Percentiles rank a stretch among this genome's conserved stretches.
Conservation (phyloP, 2,797 vertebrate genomes). For the Harpagifer antarcticus region DNA sequence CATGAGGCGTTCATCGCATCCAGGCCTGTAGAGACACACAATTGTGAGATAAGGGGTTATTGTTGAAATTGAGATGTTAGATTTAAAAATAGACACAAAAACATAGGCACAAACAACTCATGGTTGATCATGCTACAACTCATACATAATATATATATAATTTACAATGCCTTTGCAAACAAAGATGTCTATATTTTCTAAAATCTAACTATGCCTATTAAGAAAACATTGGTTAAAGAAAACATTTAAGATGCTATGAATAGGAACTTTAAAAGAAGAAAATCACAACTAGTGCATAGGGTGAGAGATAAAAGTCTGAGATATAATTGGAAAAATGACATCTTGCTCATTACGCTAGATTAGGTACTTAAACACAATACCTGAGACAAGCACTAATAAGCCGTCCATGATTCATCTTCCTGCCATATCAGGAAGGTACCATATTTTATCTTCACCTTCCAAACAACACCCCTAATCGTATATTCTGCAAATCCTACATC, state of each 20-base stretch:
- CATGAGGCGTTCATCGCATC: slow-evolving; percentile 99
- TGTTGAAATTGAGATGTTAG: slow-evolving; percentile 28
- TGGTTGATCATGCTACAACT: slow-evolving; percentile 15
- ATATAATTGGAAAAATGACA: slow-evolving; percentile 86
- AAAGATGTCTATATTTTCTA: slow-evolving; percentile 22
- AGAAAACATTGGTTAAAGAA: slow-evolving; percentile 48
- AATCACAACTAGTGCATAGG: slow-evolving; percentile 68
- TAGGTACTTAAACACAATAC: slow-evolving; percentile 89
- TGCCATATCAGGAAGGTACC: slow-evolving; percentile 86
- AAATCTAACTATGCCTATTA: slow-evolving; percentile 40
- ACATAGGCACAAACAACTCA: slow-evolving; percentile 13
- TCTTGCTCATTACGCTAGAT: slow-evolving; percentile 86
- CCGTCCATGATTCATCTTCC: slow-evolving; percentile 85
- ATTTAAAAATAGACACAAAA: slow-evolving; percentile 17
- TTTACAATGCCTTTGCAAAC: slow-evolving; percentile 35
- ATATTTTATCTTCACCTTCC: slow-evolving; percentile 89
- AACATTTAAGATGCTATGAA: slow-evolving; percentile 54
- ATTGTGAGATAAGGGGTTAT: slow-evolving; percentile 65
- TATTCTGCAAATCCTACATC: slow-evolving; percentile 86
- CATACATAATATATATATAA: too few species aligned
- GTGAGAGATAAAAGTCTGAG: slow-evolving; percentile 79
- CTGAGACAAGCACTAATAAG: slow-evolving; percentile 88
- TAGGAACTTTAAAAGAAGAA: slow-evolving; percentile 55
- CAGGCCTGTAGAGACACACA: slow-evolving; percentile 88
- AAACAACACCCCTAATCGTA: slow-evolving; percentile 87